A percentile compares a stretch with the other conserved stretches of the same genome.
Conservation (phyloP, 2,113 vertebrate species). For the Hippopotamus amphibius region DNA sequence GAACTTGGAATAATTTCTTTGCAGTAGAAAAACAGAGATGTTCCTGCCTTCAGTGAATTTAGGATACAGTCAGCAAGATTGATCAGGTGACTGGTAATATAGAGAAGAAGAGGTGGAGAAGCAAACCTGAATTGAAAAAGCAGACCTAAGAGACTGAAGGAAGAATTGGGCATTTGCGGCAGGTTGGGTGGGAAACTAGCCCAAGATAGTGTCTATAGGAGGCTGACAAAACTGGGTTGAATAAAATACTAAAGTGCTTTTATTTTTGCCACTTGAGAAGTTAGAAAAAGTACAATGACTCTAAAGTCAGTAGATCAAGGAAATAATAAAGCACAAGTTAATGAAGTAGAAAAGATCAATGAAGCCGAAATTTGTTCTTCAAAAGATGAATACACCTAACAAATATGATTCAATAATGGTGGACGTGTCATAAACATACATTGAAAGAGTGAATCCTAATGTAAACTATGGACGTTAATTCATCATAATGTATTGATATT, state of each 20-base stretch:
- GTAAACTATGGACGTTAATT: not conserved
- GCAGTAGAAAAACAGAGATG: not conserved
- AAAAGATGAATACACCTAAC: not conserved
- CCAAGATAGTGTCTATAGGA: not conserved
- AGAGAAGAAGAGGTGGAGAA: not conserved
- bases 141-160: not conserved
- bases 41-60: not conserved
- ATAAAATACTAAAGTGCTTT: not conserved
- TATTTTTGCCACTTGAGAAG: not conserved
- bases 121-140: not conserved
- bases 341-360: not conserved
- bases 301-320: not conserved
- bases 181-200: not conserved
- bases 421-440: not conserved
- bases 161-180: not conserved
- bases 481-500: not conserved
- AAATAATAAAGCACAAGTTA: not conserved
- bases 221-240: not conserved
- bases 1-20: not conserved
- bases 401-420: not conserved
- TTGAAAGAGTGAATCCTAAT: not conserved
- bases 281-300: not conserved
- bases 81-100: not conserved
- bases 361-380: not conserved
- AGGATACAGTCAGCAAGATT: not conserved